Evolutionary conservation across 2,888 invertebrate genomes (phyloP).

Genomic region (Lagria hirta): DNA sequence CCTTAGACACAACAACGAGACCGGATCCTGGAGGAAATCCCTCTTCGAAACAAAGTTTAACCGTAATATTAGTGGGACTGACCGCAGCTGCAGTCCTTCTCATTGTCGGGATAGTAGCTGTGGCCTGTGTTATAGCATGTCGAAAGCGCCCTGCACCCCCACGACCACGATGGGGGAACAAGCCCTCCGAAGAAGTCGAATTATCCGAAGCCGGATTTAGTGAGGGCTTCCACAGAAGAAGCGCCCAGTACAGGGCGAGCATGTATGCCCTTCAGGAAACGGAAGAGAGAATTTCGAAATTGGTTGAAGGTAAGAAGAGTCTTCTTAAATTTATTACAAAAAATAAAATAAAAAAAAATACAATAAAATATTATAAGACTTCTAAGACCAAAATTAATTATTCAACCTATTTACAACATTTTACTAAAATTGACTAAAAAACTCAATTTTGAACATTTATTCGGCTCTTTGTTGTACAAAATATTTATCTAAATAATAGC

Average conservation of each 20-base stretch:
- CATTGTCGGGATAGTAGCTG: constrained; percentile 48
- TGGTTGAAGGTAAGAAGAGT: constrained; percentile 40
- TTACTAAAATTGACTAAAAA: no score
- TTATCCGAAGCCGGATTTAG: constrained; percentile 53
- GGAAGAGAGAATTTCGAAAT: constrained; percentile 46
- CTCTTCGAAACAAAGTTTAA: constrained; percentile 41
- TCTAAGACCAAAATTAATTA: no score
- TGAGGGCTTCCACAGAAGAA: constrained; percentile 52
- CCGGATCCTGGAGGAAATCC: constrained; percentile 31
- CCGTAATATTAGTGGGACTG: constrained; percentile 50
- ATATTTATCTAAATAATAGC: no score
- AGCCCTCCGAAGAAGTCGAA: constrained; percentile 50
- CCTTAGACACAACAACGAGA: constrained; percentile 35
- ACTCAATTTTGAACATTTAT: no score
- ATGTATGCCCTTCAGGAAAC: constrained; percentile 49
- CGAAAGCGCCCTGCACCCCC: constrained; percentile 41
- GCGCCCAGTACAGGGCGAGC: constrained; percentile 52
- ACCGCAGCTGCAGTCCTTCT: constrained; percentile 48
- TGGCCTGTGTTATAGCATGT: constrained; percentile 49
- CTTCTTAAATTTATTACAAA: no score
- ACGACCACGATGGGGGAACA: no score
- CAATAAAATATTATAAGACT: no score
- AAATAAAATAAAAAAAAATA: no score
- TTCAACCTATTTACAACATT: no score
- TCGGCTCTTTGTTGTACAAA: no score